A percentile compares a stretch with the other conserved stretches of the same genome.
phyloP scores from a whole-genome alignment of 2,797 vertebrate genomes.

The Ambastaia sidthimunki region DNA sequence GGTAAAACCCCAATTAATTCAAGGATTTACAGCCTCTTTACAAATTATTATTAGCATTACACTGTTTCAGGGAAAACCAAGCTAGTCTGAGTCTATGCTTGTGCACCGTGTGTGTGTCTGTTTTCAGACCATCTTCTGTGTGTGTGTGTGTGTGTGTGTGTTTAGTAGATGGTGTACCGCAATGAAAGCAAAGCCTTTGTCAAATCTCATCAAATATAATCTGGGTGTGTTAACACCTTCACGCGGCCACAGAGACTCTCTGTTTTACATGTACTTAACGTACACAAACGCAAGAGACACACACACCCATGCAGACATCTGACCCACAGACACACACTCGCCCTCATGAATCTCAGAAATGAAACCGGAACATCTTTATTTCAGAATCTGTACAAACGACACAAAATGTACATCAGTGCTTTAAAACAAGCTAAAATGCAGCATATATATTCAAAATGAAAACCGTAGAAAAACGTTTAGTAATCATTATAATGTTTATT shows the following conservation, averaged over 20 bases:
- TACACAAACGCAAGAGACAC: slow-evolving; percentile 24
- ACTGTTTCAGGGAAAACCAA: neutral
- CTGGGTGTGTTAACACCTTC: slow-evolving; percentile 59
- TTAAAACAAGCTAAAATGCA: slow-evolving; percentile 44
- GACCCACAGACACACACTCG: slow-evolving; percentile 5
- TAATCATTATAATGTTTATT: no score
- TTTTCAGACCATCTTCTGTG: slow-evolving; percentile 13
- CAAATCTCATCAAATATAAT: slow-evolving; percentile 25
- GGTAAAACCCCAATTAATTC: slow-evolving; percentile 1
- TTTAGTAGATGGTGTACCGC: slow-evolving; percentile 37
- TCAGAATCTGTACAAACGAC: slow-evolving; percentile 64
- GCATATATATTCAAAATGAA: slow-evolving; percentile 8
- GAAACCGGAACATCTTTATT: slow-evolving; percentile 72
- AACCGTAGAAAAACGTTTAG: slow-evolving; percentile 29
- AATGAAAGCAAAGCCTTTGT: slow-evolving; percentile 38
- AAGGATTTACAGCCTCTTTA: neutral
- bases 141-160: slow-evolving; percentile 5
- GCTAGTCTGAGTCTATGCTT: neutral
- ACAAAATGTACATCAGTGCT: slow-evolving; percentile 57
- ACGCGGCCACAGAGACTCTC: slow-evolving; percentile 34
- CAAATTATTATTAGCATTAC: neutral
- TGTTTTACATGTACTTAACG: slow-evolving; percentile 12
- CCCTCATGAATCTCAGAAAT: slow-evolving; percentile 44
- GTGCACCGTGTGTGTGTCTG: no score
- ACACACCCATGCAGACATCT: slow-evolving; percentile 51